Evolutionary conservation across 1,140 invertebrate species (phyloP).

Genomic region (Magallana gigas): DNA sequence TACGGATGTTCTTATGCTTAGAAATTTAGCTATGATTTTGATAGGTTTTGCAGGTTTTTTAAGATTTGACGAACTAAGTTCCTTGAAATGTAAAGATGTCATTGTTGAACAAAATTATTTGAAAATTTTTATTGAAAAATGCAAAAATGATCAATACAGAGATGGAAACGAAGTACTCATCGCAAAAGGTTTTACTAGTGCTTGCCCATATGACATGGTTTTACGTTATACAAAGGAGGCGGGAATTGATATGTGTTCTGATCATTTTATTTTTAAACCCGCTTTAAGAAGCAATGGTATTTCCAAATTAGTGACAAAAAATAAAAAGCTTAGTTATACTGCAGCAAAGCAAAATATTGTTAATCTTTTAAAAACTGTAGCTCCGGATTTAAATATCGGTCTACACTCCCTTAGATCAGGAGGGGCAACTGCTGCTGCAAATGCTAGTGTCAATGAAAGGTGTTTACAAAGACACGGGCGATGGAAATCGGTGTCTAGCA

Average conservation of each 20-base stretch:
- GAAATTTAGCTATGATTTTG: conserved; percentile 44
- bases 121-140: conserved; percentile 46
- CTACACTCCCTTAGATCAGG: conserved; percentile 45
- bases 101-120: conserved; percentile 50
- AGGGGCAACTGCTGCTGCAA: conserved; percentile 42
- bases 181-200: conserved; percentile 50
- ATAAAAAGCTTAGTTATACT: too few species aligned
- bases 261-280: conserved; percentile 55
- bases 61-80: conserved; percentile 54
- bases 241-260: background rate
- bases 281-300: conserved; percentile 45
- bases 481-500: conserved; percentile 40
- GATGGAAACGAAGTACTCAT: conserved; percentile 55
- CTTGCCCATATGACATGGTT: conserved; percentile 57
- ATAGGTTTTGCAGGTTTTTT: conserved; percentile 47
- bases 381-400: conserved; percentile 36
- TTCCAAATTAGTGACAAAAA: conserved; percentile 50
- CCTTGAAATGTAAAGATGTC: conserved; percentile 52
- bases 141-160: conserved; percentile 62
- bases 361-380: conserved; percentile 7
- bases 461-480: conserved; percentile 45
- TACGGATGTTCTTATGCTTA: conserved; percentile 39
- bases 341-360: conserved; percentile 39
- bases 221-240: conserved; percentile 47
- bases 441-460: conserved; percentile 17